These are phyloP conservation scores for Avahi laniger DNA, from an alignment of 2,797 vertebrate genomes.

Conservation along the genomic window DNA sequence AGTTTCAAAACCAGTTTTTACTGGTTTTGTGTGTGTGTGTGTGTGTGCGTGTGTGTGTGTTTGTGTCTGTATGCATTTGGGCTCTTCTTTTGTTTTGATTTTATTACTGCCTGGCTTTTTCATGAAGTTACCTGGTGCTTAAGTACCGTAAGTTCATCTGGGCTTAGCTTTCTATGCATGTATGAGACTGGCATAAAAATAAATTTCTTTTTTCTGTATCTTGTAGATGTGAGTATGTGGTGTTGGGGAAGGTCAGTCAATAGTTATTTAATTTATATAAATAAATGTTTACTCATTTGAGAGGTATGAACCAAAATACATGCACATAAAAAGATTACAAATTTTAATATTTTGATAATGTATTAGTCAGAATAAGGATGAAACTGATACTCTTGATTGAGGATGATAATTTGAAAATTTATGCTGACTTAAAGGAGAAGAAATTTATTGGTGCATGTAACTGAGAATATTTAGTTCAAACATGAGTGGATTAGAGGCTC, in stretches of 20 bases:
- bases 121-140: not conserved
- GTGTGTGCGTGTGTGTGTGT: not conserved
- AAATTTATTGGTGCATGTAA: not conserved
- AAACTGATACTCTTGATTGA: not conserved
- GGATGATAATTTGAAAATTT: not conserved
- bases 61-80: not conserved
- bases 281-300: not conserved
- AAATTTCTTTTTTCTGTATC: not conserved
- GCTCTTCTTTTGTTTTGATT: not conserved
- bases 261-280: not conserved
- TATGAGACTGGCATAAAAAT: not conserved
- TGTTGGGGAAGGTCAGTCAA: not conserved
- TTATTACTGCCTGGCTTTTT: constrained; percentile 1
- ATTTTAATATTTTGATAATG: constrained; percentile 14
- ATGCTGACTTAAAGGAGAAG: not conserved
- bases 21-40: not conserved
- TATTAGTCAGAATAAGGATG: not conserved
- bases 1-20: not conserved
- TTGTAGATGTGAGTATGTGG: not conserved
- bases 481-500: not conserved
- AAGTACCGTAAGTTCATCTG: not conserved
- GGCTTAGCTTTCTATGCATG: not conserved
- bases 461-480: not conserved
- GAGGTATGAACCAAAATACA: not conserved
- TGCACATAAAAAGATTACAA: not conserved